Base-by-base conservation (phyloP, 2,797 vertebrate species). In the Gadopsis bispinosus region DNA sequence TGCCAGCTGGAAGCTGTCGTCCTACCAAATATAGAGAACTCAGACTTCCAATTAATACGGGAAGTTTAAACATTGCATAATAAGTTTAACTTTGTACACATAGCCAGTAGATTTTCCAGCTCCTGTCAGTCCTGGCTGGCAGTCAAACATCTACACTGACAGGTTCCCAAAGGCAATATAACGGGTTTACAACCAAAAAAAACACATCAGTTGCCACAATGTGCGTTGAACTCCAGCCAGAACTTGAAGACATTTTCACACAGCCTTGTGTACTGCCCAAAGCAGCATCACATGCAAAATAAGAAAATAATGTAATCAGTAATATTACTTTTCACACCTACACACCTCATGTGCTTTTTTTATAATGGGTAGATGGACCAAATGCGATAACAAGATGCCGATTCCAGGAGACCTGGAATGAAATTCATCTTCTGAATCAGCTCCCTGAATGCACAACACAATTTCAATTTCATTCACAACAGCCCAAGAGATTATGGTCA, bases 391-490 rank as follows among this genome's bases (percentile, higher is more conserved):
- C 11, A 48, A 55, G 7, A 33, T 14, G 53, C 37, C 3, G 22
- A 54, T 60, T 39, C 4, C 16, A 51, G 22, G 16, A 43, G n/a
- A 37, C 50, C 48, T 58, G 6, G 17, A 54, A 43, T 76, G 7
- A 33, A 43, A 77, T 35, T 39, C 13, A 39, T 66, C 14, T 39
- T 62, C 12, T 12, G 3, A 67, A 41, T 68, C 37, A 22, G 13
- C 31, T 58, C 11, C 31, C 20, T 63, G 19, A 26, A 48, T 47
- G 7, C 29, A 50, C 17, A 56, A 43, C 66, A 67, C 22, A n/a
- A n/a, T 62, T 74, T 51, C 20, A 47, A 9, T 73, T 65, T 58
- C 1, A 58, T 53, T 73, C 43, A 12, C 56, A 55, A 45, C 53
- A 50, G 39, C 26, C 47, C 41, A 16, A 61, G 26, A 61, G 35